A percentile compares a stretch with the other conserved stretches of the same genome.
Evolutionary conservation across 1,140 invertebrate genomes (phyloP).

Genomic region (Drosophila busckii): DNA sequence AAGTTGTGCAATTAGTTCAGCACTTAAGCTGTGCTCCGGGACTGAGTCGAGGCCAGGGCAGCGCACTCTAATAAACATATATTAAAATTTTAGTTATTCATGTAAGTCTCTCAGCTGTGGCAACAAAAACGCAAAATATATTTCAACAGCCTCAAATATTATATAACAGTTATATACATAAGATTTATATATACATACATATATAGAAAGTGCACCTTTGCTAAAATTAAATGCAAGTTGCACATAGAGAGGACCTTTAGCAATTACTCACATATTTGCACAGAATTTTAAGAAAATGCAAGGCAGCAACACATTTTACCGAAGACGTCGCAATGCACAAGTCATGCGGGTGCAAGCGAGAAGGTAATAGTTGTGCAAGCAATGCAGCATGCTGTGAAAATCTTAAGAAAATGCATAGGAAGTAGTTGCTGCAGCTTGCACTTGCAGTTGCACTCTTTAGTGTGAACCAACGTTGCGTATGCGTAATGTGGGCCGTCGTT

Average conservation of each 20-base stretch:
- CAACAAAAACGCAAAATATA: constrained; percentile 62
- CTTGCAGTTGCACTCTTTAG: constrained; percentile 25
- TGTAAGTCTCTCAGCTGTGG: constrained; percentile 62
- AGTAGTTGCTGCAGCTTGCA: constrained; percentile 41
- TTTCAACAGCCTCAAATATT: constrained; percentile 28
- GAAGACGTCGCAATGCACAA: constrained; percentile 41
- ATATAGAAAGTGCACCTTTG: background rate
- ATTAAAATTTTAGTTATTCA: constrained; percentile 77
- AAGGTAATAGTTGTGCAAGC: constrained; percentile 23
- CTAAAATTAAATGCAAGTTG: constrained; percentile 43
- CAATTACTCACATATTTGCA: constrained; percentile 72
- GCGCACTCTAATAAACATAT: constrained; percentile 69
- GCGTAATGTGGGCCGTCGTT: constrained; percentile 48
- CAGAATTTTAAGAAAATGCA: constrained; percentile 76
- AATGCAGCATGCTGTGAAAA: constrained; percentile 39
- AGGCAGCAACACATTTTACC: constrained; percentile 64
- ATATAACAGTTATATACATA: constrained; percentile 28
- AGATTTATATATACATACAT: background rate
- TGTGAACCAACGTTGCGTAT: constrained; percentile 45
- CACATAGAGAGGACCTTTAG: constrained; percentile 52
- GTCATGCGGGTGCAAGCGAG: constrained; percentile 41
- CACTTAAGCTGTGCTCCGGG: constrained; percentile 12
- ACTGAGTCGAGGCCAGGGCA: constrained; percentile 19
- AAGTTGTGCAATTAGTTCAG: constrained; percentile 65
- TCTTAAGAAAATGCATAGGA: constrained; percentile 73